phyloP scores from a whole-genome alignment of 2,888 invertebrate species.

The Acrobeloides nanus region DNA sequence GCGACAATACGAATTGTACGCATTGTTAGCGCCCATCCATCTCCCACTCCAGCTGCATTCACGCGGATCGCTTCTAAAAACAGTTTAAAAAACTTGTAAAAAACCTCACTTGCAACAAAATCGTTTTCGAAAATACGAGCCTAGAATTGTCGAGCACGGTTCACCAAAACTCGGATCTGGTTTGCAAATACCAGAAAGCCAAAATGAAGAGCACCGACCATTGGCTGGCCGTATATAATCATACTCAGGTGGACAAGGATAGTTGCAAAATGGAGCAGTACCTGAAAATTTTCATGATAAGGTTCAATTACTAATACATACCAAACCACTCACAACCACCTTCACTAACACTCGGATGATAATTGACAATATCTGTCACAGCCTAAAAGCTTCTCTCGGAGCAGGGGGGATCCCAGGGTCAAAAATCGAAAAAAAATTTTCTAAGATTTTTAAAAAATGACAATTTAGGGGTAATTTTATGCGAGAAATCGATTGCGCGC shows the following conservation, averaged over 20 bases:
- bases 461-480: too few relatives aligned
- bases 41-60: slow-evolving; percentile 47
- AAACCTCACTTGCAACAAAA: slow-evolving; percentile 44
- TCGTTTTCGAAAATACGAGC: slow-evolving; percentile 40
- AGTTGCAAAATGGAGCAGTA: slow-evolving; percentile 46
- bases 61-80: slow-evolving; percentile 35
- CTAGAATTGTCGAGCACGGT: slow-evolving; percentile 44
- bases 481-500: too few relatives aligned
- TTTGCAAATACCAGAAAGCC: slow-evolving; percentile 38
- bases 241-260: slow-evolving; percentile 44
- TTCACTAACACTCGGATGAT: slow-evolving; percentile 27
- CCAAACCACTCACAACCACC: slow-evolving; percentile 47
- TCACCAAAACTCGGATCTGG: slow-evolving; percentile 48
- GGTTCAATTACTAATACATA: too few relatives aligned
- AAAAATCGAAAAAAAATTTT: too few relatives aligned
- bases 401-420: too few relatives aligned
- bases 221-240: slow-evolving; percentile 42
- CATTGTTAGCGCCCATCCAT: slow-evolving; percentile 50
- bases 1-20: slow-evolving; percentile 45
- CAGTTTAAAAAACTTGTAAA: background rate
- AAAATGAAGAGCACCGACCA: slow-evolving; percentile 42
- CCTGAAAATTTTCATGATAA: too few relatives aligned
- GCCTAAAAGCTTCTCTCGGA: too few relatives aligned
- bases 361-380: slow-evolving; percentile 38
- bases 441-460: too few relatives aligned